Percentiles rank a stretch among this genome's conserved stretches.
Conservation (phyloP, 2,113 vertebrate genomes). For the Abramis brama region DNA sequence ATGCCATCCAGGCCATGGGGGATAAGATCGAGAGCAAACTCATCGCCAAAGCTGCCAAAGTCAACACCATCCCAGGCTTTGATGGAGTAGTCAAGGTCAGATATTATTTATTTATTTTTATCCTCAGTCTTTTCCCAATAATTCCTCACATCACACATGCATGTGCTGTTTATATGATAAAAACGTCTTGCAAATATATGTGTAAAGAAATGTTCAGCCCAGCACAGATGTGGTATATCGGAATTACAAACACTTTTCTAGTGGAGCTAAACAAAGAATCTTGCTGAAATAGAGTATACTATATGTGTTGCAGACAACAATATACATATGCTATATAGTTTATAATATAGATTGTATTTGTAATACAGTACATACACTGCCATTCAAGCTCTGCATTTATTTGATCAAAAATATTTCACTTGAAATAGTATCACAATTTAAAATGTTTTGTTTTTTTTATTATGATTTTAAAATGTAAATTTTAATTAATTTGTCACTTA, state of each 20-base stretch:
- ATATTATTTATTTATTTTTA: constrained; percentile 37
- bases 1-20: constrained; percentile 97
- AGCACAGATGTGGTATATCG: not conserved
- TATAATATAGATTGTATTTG: not conserved
- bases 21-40: constrained; percentile 99
- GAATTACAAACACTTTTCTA: not conserved
- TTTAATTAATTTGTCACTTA: not conserved
- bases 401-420: not conserved
- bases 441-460: not conserved
- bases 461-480: not conserved
- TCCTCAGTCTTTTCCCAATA: not conserved
- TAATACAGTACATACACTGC: not conserved
- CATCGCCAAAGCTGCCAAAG: constrained; percentile 92
- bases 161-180: not conserved
- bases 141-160: not conserved
- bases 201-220: not conserved
- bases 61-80: constrained; percentile 97
- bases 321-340: not conserved
- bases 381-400: not conserved
- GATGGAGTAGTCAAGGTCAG: constrained; percentile 97
- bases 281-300: not conserved
- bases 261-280: not conserved
- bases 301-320: not conserved
- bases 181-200: not conserved
- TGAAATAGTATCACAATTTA: not conserved